Evolutionary conservation across 2,888 invertebrate species (phyloP), one percentile per base, ranked within the genome.

Genomic region (Leptopilina syphax): DNA sequence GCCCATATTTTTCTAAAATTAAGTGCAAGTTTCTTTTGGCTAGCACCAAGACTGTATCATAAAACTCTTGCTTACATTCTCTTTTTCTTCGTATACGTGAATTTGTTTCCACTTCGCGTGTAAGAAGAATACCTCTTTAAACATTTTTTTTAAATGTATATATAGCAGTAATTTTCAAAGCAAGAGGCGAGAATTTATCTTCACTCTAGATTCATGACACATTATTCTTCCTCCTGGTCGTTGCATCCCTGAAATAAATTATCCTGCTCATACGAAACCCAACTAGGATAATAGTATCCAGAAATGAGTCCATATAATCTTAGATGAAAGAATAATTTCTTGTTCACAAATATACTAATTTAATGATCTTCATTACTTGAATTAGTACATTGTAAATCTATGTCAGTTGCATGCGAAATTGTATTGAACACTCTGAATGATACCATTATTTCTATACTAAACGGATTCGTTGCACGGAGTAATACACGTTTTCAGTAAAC

Each of bases 241-340:
- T 54, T 73, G 73, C 73, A 73, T 73, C 73, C 54, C 73, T 73
- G 18, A 73, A 57, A 73, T 73, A 73, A 73, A 73, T 73, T 73
- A 73, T 73, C 73, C 57, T 57, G 12, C 10, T 57, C 73, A n/a
- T 57, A 34, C 57, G n/a, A 50, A 34, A 34, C 18, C 73, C 34
- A 44, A 57, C 54, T 73, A 34, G 73, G 57, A 57, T 57, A 9
- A 41, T 9, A 7, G 27, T 73, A 57, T 54, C 73, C 57, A 73
- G 73, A 54, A 10, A 73, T 54, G 34, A 34, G 73, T 54, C 34
- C 9, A n/a, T 9, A 73, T 57, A 73, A 57, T 27, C 54, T 34
- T 9, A 34, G 10, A 27, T 24, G 34, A 34, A 34, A 24, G 34
- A 57, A 57, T 47, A 47, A 47, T 9, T 50, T 50, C 10, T 41